Base-by-base conservation (phyloP, 2,888 invertebrate genomes). In the Galerucella nymphaeae region DNA sequence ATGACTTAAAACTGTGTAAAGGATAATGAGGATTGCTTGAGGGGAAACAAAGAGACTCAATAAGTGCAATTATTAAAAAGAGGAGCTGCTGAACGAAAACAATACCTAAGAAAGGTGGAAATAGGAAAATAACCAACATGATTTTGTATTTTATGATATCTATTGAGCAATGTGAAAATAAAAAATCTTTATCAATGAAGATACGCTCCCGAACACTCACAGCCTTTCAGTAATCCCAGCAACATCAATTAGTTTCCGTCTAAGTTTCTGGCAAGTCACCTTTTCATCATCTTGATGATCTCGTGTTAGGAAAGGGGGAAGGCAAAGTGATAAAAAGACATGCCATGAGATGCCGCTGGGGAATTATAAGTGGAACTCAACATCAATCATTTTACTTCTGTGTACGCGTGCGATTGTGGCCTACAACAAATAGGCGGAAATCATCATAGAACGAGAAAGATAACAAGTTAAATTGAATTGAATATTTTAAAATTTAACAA, bases 361-460 rank as follows among this genome's bases (percentile, higher is more conserved):
- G 81, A 80, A 82, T 82, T 82, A 82, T 76, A 79, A 78, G 50
- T 68, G 72, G 75, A 77, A 75, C 73, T 61, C 71, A 75, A 78
- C 81, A 82, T 82, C 80, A 82, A 82, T 82, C 81, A 82, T 79
- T 74, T 75, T 79, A 45, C 18, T 78, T 38, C 38, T 78, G 79
- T 78, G 67, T 74, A 57, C 75, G 73, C 72, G 61, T 67, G 30
- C 69, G 74, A 72, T 72, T 74, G 71, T 73, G 75, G 45, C 14
- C 20, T 18, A 16, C 53, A 53, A 53, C 53, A 16, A 53, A n/a
- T 14, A 1, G 14, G 5, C 45, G 53, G 2, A 53, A 53, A 18
- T 53, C 9, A 16, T n/a, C n/a, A 42, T 53, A 18, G n/a, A 48
- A 48, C 5, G 6, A 45, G 45, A 14, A 45, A 45, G 42, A 42